These are phyloP conservation scores for Phylloscopus collybita DNA, from an alignment of 2,797 vertebrate genomes.

Conservation along the genomic window DNA sequence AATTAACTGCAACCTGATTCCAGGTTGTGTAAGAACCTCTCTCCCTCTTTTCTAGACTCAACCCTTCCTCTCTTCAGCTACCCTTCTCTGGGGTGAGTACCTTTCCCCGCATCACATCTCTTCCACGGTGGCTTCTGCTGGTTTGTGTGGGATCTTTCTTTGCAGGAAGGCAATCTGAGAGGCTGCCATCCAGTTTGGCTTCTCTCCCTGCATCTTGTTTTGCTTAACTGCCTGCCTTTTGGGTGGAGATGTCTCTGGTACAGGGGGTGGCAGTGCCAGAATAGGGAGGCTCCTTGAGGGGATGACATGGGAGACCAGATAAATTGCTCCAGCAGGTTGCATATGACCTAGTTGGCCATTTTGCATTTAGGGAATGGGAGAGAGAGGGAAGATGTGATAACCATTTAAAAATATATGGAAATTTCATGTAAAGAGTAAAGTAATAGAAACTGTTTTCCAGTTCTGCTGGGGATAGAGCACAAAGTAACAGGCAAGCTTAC, in stretches of 20 bases:
- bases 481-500: neutral
- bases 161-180: neutral
- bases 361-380: neutral
- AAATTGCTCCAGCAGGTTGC: neutral
- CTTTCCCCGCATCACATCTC: neutral
- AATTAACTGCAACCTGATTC: neutral
- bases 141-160: neutral
- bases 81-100: neutral
- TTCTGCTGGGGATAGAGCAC: neutral
- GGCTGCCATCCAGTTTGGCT: neutral
- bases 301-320: neutral
- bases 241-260: neutral
- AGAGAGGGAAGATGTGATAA: constrained; percentile 11
- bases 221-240: neutral
- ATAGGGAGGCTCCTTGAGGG: neutral
- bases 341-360: neutral
- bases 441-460: constrained; percentile 4
- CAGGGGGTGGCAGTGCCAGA: neutral
- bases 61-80: neutral
- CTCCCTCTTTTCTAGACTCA: neutral
- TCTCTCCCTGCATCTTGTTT: neutral
- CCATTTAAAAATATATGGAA: constrained; percentile 44
- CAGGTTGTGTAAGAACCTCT: neutral
- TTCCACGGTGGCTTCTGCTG: neutral
- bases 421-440: constrained; percentile 48